These are phyloP conservation scores for Trissoscelio sp. DNA, from an alignment of 2,888 invertebrate species.

Conservation along the genomic window DNA sequence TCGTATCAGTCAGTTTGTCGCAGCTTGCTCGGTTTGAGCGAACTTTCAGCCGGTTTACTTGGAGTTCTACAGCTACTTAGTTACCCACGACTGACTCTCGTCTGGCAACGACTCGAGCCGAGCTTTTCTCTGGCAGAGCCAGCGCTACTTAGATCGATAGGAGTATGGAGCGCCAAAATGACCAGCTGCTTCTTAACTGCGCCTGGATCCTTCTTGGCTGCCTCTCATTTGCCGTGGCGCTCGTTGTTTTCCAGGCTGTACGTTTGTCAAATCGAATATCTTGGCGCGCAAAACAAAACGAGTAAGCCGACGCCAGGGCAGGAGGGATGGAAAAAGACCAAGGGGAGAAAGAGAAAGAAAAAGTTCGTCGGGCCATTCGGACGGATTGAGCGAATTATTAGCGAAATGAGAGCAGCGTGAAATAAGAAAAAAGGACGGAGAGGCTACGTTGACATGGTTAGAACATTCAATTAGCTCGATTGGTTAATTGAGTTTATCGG, in stretches of 20 bases:
- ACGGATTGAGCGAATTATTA: slow-evolving; percentile 55
- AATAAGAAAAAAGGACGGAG: slow-evolving; percentile 40
- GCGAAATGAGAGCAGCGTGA: slow-evolving; percentile 32
- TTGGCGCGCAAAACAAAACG: slow-evolving; percentile 27
- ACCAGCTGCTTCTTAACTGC: slow-evolving; percentile 45
- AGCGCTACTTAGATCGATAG: slow-evolving; percentile 45
- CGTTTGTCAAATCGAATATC: slow-evolving; percentile 39
- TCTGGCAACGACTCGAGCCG: slow-evolving; percentile 42
- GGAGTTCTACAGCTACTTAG: slow-evolving; percentile 63
- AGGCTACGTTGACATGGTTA: slow-evolving; percentile 57
- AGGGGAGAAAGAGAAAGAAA: neutral
- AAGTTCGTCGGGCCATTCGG: slow-evolving; percentile 27
- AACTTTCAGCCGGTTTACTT: slow-evolving; percentile 53
- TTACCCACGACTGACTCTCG: slow-evolving; percentile 51
- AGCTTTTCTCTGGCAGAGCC: slow-evolving; percentile 29
- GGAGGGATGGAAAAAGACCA: neutral
- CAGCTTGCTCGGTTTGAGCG: slow-evolving; percentile 40
- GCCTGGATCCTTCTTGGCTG: slow-evolving; percentile 19
- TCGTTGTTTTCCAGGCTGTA: slow-evolving; percentile 10
- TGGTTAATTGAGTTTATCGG: slow-evolving; percentile 80
- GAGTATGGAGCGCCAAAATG: slow-evolving; percentile 36
- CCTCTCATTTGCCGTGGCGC: neutral
- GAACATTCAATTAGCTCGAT: slow-evolving; percentile 79
- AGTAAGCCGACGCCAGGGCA: neutral
- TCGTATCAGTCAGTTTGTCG: slow-evolving; percentile 58